Base-by-base conservation (phyloP, 2,113 vertebrate genomes). In the Microtus ochrogaster region DNA sequence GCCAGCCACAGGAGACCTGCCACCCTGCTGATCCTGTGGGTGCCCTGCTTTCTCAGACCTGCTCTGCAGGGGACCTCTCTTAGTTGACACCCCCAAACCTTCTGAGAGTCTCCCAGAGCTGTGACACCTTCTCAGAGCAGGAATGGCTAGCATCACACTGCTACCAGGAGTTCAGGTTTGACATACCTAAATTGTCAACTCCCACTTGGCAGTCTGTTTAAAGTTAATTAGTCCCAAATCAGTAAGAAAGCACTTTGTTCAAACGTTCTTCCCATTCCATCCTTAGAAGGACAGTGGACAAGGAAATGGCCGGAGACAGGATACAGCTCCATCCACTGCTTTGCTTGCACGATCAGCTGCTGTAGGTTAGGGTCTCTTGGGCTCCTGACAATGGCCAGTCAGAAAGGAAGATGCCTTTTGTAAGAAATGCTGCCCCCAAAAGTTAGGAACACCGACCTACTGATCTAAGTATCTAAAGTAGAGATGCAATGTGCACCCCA, bases 401-500 rank as follows among this genome's bases (percentile, higher is more conserved):
- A 44, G 76, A 11, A 86, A n/a, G 41, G 63, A 78, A 81, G 24
- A 7, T 21, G 8, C 5, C 28, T 58, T 66, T 55, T 41, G 2
- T 17, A 52, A 70, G 28, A 77, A 92, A 26, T 7, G 8, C 49
- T 14, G 52, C 22, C 28, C 39, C n/a, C n/a, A 72, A 79, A 30
- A 55, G n/a, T 66, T 11, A 13, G 8, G 33, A 24, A 24, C 63
- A 17, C 63, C 17, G 63, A 19, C 9, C 36, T 4, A 65, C 91
- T 70, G 1, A 28, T 44, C 61, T 90, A 63, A 63, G 6, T 21
- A 8, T 52, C 47, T 90, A 30, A 24, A 9, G 28, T 30, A 49
- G 73, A 41, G 19, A 21, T 30, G 7, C 44, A 1, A 0, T 11
- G 14, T 12, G 3, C 13, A 24, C 16, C 36, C 12, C 49, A 19